Evolutionary conservation across 2,113 vertebrate genomes (phyloP), one percentile per base, ranked within the genome.

Genomic region (Prionailurus bengalensis): DNA sequence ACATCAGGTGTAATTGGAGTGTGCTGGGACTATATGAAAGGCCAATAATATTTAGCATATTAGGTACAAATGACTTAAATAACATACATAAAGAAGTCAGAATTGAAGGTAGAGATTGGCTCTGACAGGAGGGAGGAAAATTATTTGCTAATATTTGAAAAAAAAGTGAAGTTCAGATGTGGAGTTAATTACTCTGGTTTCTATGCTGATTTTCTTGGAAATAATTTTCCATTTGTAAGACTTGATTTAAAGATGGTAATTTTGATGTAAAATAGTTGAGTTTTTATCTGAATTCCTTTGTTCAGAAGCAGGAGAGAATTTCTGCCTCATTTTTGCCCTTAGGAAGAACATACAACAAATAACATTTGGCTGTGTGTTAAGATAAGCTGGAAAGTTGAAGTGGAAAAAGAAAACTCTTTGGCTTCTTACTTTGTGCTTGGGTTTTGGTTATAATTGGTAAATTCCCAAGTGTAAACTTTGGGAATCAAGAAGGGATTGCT

Each of bases 181-280:
- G 65, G 39, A 61, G 51, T 55, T 89, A 55, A 36, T 71, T 89
- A 39, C 27, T 79, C 39, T 85, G 71, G 13, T 89, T 92, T 96
- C 88, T 94, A 19, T 74, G 66, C 51, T 97, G 27, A 68, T 96
- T 97, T 65, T 88, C 42, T 85, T 85, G 45, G 80, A 68, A 63
- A 51, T 19, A 76, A 48, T 81, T 93, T 94, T 29, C 65, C 68
- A 83, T 79, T 71, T 93, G n/a, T 94, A 78, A 51, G 58, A 83
- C 31, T 86, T 84, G 48, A 23, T 90, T 58, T 58, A 90, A 36
- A 68, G 25, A n/a, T 79, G 8, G 68, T 96, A 45, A 89, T 88
- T 96, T 95, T 55, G 45, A n/a, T 76, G 76, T 55, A 45, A 68
- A 14, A 45, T 71, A 82, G 65, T 66, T 73, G n/a, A 55, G 39